Evolutionary conservation across 2,797 vertebrate species (phyloP).

Genomic region (Eulemur rubriventer): DNA sequence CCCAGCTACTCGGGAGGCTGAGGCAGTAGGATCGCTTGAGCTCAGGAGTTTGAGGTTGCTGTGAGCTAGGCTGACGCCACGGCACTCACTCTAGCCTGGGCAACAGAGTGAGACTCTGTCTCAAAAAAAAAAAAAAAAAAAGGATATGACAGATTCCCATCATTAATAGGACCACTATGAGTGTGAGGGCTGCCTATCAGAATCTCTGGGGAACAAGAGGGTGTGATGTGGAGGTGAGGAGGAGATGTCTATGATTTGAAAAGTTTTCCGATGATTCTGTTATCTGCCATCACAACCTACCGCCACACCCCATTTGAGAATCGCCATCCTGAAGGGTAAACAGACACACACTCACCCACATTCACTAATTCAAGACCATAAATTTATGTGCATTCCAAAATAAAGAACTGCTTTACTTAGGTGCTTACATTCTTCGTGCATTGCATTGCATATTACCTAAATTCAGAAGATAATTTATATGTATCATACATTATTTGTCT

Average conservation of each 20-base stretch:
- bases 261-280: neutral
- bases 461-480: constrained; percentile 16
- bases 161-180: neutral
- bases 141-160: neutral
- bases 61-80: no score
- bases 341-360: neutral
- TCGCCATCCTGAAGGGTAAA: neutral
- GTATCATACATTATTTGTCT: neutral
- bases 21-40: no score
- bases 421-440: neutral
- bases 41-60: no score
- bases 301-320: neutral
- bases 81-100: no score
- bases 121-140: no score
- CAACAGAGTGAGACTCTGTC: no score
- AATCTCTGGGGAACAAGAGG: neutral
- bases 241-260: neutral
- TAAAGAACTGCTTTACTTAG: neutral
- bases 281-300: neutral
- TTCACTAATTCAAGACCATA: neutral
- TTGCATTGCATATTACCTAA: neutral
- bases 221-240: neutral
- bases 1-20: no score
- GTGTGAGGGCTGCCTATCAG: neutral
- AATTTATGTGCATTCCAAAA: constrained; percentile 11